Evolutionary conservation across 2,888 invertebrate genomes (phyloP), one percentile per base, ranked within the genome.

Genomic region (Eilema caniola): DNA sequence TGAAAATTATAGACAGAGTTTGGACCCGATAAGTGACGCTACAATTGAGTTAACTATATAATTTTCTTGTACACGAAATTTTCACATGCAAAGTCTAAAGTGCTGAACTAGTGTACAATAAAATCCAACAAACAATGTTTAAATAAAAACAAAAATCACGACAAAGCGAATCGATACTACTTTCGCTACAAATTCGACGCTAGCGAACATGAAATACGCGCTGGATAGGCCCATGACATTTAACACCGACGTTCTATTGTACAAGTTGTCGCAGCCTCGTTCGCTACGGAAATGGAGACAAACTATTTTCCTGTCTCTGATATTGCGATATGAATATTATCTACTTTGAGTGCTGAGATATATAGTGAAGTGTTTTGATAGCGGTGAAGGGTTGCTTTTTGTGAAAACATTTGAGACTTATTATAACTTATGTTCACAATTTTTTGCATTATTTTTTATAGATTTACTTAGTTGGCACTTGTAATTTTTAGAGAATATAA

Each of bases 231-330:
- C 60, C 63, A 37, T 59, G 67, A 61, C 16, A 61, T 31, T 16
- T 47, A 31, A 61, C 65, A 31, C 62, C 37, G 56, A 33, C 16
- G 60, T 67, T 62, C 83, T 65, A 82, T 81, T 82, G 81, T 80
- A 71, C 64, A 57, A 72, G 65, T 76, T 76, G 72, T 28, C 67
- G 62, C 56, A 59, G 66, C 62, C 72, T 70, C 73, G 74, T 63
- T 63, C 71, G 20, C 75, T 66, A 66, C 85, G 90, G 90, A 90
- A 86, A 88, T 84, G 79, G 74, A 76, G 86, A 87, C 89, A 91
- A 88, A 89, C 82, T 81, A 80, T 86, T 86, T 89, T 86, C 90
- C 87, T 79, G 73, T 69, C 33, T 71, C 75, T 75, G 82, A 86
- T 86, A 87, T 87, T 86, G 86, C 82, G 80, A 83, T 83, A 82